phyloP scores from a whole-genome alignment of 2,113 vertebrate genomes.

The Spea bombifrons region DNA sequence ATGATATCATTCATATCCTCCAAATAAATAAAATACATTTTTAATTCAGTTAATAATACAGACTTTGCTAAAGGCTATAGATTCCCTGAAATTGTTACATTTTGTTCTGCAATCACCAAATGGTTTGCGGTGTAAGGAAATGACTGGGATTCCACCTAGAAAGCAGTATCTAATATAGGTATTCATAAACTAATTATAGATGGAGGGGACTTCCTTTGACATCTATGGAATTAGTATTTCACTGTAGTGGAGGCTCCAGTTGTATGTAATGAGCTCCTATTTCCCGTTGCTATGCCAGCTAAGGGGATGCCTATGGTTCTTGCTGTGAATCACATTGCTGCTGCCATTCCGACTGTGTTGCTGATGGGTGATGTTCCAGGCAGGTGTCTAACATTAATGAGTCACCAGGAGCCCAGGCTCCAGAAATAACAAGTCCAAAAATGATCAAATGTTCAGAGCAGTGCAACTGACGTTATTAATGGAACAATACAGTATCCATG shows the following conservation, averaged over 20 bases:
- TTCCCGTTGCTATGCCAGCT: conserved; percentile 15
- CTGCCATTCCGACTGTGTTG: conserved; percentile 11
- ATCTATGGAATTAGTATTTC: neutral
- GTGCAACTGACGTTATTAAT: neutral
- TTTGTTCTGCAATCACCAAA: neutral
- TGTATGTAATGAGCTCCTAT: conserved; percentile 14
- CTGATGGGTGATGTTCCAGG: conserved; percentile 11
- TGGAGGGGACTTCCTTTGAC: conserved; percentile 3
- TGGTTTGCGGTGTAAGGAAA: neutral
- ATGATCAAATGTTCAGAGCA: neutral
- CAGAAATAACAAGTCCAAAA: conserved; percentile 13
- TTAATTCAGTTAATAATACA: no score
- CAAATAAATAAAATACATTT: no score
- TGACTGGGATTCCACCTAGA: neutral
- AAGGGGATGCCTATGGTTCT: conserved; percentile 18
- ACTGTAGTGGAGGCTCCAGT: conserved; percentile 1
- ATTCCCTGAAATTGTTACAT: neutral
- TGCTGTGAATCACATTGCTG: conserved; percentile 7
- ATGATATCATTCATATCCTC: no score
- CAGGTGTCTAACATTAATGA: conserved; percentile 37
- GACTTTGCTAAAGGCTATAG: neutral
- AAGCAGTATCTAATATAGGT: neutral
- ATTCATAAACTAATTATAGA: conserved; percentile 1
- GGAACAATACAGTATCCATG: neutral
- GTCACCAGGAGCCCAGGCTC: conserved; percentile 11